Conservation (phyloP, 2,113 vertebrate species). For the Gavialis gangeticus region DNA sequence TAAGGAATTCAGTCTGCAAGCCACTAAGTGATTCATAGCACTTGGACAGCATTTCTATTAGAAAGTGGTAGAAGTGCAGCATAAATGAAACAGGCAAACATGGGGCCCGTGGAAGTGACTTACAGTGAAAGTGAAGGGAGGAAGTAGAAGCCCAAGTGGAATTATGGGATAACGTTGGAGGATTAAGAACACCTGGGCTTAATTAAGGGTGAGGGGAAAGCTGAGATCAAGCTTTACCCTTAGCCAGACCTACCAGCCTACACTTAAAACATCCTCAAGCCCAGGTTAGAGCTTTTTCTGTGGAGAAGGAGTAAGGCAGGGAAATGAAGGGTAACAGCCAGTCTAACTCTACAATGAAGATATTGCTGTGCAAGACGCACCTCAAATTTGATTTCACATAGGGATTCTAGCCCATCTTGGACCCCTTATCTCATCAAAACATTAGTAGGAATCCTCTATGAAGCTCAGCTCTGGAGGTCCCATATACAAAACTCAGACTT, state of each 20-base stretch:
- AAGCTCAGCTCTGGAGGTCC: background rate
- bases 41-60: background rate
- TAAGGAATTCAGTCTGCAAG: constrained; percentile 60
- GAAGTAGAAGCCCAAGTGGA: background rate
- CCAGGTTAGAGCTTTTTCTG: background rate
- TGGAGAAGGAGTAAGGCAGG: no score
- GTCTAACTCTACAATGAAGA: background rate
- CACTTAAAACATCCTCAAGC: background rate
- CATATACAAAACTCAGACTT: background rate
- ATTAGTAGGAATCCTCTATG: background rate
- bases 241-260: background rate
- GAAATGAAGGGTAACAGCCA: background rate
- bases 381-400: accelerated
- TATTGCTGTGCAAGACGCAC: background rate
- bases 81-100: accelerated
- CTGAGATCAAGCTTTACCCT: background rate
- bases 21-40: constrained; percentile 41
- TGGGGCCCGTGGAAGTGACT: accelerated
- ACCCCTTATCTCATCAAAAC: no score
- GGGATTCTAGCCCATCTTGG: background rate
- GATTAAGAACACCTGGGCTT: background rate
- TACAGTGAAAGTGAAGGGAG: accelerated
- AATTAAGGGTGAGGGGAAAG: background rate
- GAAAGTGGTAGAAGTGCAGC: background rate
- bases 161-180: background rate